Conservation (phyloP, 2,888 invertebrate genomes). For the Cacoxenus indagator region DNA sequence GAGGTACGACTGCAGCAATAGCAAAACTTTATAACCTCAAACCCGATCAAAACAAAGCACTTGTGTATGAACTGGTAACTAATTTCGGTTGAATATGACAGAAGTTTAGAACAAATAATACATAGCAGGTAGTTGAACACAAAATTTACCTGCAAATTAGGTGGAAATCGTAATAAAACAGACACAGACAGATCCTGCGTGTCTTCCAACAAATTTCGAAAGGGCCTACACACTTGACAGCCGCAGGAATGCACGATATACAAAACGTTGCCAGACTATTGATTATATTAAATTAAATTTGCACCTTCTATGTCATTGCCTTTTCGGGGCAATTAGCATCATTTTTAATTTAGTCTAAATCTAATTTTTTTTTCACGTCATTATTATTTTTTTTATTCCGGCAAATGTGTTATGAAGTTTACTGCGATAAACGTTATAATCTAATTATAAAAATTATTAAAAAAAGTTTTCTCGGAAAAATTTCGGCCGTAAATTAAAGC, state of each 20-base stretch:
- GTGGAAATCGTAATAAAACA: conserved; percentile 54
- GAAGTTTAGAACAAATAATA: no score
- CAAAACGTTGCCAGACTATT: neutral
- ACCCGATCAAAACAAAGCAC: conserved; percentile 35
- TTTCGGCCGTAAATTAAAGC: no score
- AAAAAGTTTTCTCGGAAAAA: no score
- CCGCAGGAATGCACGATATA: neutral
- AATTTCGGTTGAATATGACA: neutral
- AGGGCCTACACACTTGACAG: conserved; percentile 48
- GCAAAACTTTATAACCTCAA: conserved; percentile 62
- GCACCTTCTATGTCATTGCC: no score
- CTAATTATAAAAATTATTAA: no score
- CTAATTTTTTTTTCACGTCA: no score
- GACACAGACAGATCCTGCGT: conserved; percentile 67
- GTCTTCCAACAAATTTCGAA: conserved; percentile 68
- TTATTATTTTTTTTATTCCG: no score
- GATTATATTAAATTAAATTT: no score
- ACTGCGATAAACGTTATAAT: no score
- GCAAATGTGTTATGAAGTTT: no score
- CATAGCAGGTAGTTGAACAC: conserved; percentile 4
- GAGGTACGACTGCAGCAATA: conserved; percentile 35
- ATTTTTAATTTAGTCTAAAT: no score
- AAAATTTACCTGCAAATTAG: conserved; percentile 53
- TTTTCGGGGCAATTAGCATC: no score
- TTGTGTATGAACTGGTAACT: neutral